Evolutionary conservation across 92 coral and sea anemone genomes (phyloP), one percentile per base, ranked within the genome.

Genomic region (Porites divaricata): DNA sequence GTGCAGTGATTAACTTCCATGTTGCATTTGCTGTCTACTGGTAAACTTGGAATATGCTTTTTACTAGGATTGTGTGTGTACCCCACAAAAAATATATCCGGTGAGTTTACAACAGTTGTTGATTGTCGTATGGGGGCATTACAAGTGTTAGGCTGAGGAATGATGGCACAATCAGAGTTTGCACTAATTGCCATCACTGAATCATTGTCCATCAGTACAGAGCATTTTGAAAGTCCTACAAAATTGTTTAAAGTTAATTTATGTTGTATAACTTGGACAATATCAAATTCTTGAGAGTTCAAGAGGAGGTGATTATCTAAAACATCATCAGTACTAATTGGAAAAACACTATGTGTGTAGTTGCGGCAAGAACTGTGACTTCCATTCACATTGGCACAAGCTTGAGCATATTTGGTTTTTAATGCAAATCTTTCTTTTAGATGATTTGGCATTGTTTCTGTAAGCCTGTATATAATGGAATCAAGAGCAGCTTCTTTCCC

Each of bases 401-500:
- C 70, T 49, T 75, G 52, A 45, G 89, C 67, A 21, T 78, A 82
- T 20, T 26, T 78, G 10, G 79, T 62, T 77, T 77, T 62, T 11
- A 86, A 23, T 13, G 84, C 41, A 67, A 86, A 63, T 48, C 54
- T 77, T 1, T 67, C 49, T 53, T n/a, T 75, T 57, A 67, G 41
- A 20, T 82, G 50, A 53, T 76, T 35, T 2, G 69, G 20, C 68
- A 70, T 65, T 22, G 68, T 72, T 19, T 83, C 91, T 63, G 78
- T 22, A 57, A 88, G 24, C 26, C 84, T 51, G 61, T 54, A 78
- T 24, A 88, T 26, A 25, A 88, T 72, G 13, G 83, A 77, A 41
- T 84, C 72, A 58, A 86, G 81, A 6, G 80, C 72, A 22, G 90
- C 90, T 58, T 79, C 74, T 74, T 86, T n/a, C n/a, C n/a, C n/a